Evolutionary conservation across 1,140 invertebrate genomes (phyloP).

Genomic region (Diachasma alloeum): DNA sequence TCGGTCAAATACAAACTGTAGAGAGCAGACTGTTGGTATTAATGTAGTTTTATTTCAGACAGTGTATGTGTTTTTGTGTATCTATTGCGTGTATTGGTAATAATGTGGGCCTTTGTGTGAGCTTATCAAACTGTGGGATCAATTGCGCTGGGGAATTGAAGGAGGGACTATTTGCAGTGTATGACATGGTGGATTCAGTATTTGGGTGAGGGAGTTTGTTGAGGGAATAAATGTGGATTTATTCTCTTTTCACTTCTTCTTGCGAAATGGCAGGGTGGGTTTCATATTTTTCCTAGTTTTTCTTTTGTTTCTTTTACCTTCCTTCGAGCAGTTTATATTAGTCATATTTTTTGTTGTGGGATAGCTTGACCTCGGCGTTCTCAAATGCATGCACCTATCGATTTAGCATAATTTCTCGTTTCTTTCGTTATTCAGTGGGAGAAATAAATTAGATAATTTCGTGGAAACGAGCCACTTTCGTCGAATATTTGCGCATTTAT

Average conservation of each 20-base stretch:
- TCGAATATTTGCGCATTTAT: too few relatives aligned
- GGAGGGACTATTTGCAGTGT: conserved; percentile 33
- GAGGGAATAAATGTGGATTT: background rate
- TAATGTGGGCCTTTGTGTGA: conserved; percentile 28
- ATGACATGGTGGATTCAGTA: conserved; percentile 40
- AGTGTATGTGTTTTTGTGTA: conserved; percentile 38
- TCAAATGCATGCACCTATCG: conserved; percentile 1
- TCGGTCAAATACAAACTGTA: conserved; percentile 37
- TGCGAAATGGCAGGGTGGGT: conserved; percentile 27
- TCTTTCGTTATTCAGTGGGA: background rate
- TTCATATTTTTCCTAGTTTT: conserved; percentile 11
- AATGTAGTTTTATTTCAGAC: conserved; percentile 32
- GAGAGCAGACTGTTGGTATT: conserved; percentile 43
- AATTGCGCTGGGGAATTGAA: conserved; percentile 33
- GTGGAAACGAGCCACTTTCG: too few relatives aligned
- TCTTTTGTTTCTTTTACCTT: background rate
- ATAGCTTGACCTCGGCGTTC: conserved; percentile 37
- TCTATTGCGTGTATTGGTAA: conserved; percentile 24
- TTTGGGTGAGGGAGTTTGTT: background rate
- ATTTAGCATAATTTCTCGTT: background rate
- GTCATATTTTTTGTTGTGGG: conserved; percentile 40
- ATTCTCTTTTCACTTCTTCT: background rate
- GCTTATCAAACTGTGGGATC: conserved; percentile 34
- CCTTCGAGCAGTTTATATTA: conserved; percentile 39
- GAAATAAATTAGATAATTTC: background rate